Evolutionary conservation across 92 coral and sea anemone species (phyloP), one percentile per base, ranked within the genome.

Genomic region (Desmophyllum pertusum): DNA sequence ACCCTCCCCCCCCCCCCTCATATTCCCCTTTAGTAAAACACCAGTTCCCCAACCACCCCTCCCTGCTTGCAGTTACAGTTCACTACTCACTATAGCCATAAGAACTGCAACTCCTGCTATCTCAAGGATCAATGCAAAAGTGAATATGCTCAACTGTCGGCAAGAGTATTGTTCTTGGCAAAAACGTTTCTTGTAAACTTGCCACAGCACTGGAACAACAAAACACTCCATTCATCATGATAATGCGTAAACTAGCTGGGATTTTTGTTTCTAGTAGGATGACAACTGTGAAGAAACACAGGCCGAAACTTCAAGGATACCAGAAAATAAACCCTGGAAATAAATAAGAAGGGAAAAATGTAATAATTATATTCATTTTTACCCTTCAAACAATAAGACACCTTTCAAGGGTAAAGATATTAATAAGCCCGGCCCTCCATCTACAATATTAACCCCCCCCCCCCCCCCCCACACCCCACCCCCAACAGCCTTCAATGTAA

Each of bases 221-320:
- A n/a, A 93, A 90, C 30, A 96, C 89, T 17, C 94, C 91, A 70
- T 89, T 96, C 98, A 92, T 94, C 74, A 96, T 89, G 15, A 95
- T 74, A 48, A 96, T 76, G 55, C 94, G 87, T 23, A 88, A 69
- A 53, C 79, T 87, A 1, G 90, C 91, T 14, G 84, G 62, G 72
- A 94, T 61, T 0, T 81, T 3, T n/a, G 45, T 19, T 6, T 75
- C 21, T 11, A 90, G 70, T 0, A 96, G 53, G 30, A 93, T 70
- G 8, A 92, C 92, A n/a, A 96, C 59, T 6, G 89, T 71, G 64
- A 94, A 92, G 85, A 65, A 93, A 36, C 93, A 90, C 57, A 96
- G 89, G 31, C 95, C 96, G 65, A 72, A 66, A 94, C 96, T 83
- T 96, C 99, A 63, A 94, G 46, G 13, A 89, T 11, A 70, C 92